Evolutionary conservation across 2,888 invertebrate genomes (phyloP).

Genomic region (Drosophila cracens): DNA sequence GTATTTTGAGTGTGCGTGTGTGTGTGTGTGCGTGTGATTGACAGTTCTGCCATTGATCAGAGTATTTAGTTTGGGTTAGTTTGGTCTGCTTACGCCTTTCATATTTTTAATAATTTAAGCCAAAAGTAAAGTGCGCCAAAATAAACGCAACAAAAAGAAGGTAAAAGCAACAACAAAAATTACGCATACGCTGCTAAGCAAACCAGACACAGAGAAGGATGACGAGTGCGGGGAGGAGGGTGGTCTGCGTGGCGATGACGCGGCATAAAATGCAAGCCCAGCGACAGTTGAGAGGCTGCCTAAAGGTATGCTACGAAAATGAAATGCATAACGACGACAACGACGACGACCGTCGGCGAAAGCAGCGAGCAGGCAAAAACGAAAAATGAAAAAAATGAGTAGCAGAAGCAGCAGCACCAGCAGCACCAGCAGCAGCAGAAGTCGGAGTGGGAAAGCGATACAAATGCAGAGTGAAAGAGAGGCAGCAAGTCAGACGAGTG

Average conservation of each 20-base stretch:
- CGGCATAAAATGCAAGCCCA: conserved; percentile 60
- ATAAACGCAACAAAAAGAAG: conserved; percentile 39
- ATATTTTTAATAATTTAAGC: conserved; percentile 51
- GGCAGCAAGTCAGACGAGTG: conserved; percentile 16
- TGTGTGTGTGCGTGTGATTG: conserved; percentile 43
- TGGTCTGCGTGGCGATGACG: conserved; percentile 30
- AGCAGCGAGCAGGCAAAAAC: conserved; percentile 19
- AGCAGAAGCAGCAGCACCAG: background rate
- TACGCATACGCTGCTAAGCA: conserved; percentile 72
- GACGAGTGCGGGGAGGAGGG: background rate
- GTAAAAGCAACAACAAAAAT: conserved; percentile 14
- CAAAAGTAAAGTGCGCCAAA: conserved; percentile 64
- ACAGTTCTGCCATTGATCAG: conserved; percentile 53
- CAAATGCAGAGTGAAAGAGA: background rate
- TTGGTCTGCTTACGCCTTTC: conserved; percentile 7
- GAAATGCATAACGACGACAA: conserved; percentile 51
- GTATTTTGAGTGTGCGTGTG: conserved; percentile 29
- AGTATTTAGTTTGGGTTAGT: background rate
- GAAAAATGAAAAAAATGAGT: background rate
- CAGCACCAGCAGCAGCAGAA: background rate
- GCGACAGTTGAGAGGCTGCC: conserved; percentile 62
- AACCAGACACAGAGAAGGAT: background rate
- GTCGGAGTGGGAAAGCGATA: background rate
- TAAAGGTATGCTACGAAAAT: conserved; percentile 73
- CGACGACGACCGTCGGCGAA: conserved; percentile 24